Evolutionary conservation across 2,797 vertebrate genomes (phyloP).

Genomic region (Gymnoscopelus braueri): DNA sequence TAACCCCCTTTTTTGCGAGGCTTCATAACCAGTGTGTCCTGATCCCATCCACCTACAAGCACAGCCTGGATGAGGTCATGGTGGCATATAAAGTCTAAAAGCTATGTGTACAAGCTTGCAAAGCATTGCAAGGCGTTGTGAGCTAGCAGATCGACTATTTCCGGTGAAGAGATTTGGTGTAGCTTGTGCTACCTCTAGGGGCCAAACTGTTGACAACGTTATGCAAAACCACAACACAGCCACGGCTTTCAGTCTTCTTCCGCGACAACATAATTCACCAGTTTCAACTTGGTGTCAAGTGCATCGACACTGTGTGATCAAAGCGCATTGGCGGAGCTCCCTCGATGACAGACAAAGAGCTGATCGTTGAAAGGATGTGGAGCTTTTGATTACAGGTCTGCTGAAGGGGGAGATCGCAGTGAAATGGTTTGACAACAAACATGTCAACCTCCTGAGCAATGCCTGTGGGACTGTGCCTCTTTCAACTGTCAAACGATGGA

Average conservation of each 20-base stretch:
- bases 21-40: no score
- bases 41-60: not conserved
- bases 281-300: conserved; percentile 27
- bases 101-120: no score
- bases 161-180: no score
- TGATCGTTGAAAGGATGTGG: conserved; percentile 32
- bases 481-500: conserved; percentile 29
- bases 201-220: conserved; percentile 30
- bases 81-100: conserved; percentile 30
- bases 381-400: conserved; percentile 32
- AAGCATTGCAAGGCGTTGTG: no score
- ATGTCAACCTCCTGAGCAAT: conserved; percentile 33
- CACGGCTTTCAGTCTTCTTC: conserved; percentile 23
- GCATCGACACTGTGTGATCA: conserved; percentile 30
- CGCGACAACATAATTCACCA: conserved; percentile 28
- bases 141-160: no score
- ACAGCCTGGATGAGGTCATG: conserved; percentile 35
- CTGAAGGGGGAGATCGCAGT: conserved; percentile 30
- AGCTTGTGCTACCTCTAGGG: conserved; percentile 17
- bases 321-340: not conserved
- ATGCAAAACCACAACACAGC: conserved; percentile 21
- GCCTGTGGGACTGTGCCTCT: conserved; percentile 28
- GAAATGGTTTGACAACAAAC: conserved; percentile 43
- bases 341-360: conserved; percentile 16
- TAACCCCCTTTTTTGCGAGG: no score